These are phyloP conservation scores for Aspidoscelis tigris DNA, from an alignment of 2,113 vertebrate genomes.

Conservation along the genomic window DNA sequence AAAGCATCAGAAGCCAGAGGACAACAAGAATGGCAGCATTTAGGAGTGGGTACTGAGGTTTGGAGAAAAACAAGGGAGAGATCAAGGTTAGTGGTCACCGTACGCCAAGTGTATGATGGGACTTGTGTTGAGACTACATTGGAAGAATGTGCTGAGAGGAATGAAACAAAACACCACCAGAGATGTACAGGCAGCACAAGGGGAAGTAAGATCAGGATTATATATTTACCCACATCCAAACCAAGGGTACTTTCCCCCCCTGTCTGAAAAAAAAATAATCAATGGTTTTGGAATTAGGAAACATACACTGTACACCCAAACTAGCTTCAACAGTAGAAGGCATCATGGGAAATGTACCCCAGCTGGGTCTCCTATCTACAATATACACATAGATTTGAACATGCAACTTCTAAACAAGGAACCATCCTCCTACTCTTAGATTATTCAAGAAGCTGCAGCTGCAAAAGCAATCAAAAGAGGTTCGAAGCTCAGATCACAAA, in stretches of 20 bases:
- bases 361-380: not conserved
- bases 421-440: not conserved
- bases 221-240: slow-evolving; percentile 48
- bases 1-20: not conserved
- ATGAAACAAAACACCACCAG: slow-evolving; percentile 4
- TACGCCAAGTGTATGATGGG: not conserved
- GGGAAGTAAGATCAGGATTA: slow-evolving; percentile 26
- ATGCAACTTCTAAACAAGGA: not conserved
- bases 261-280: slow-evolving; percentile 40
- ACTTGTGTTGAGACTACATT: not conserved
- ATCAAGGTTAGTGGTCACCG: not conserved
- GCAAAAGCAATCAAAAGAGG: not conserved
- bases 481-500: not conserved
- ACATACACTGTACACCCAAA: not conserved
- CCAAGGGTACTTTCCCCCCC: slow-evolving; percentile 27
- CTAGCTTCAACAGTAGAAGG: not conserved
- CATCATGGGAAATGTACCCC: not conserved
- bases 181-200: slow-evolving; percentile 27
- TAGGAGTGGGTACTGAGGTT: not conserved
- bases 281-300: slow-evolving; percentile 30
- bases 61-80: not conserved
- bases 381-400: not conserved
- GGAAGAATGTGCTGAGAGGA: not conserved
- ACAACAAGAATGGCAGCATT: no score
- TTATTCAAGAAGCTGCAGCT: not conserved